Evolutionary conservation across 2,888 invertebrate species (phyloP).

Genomic region (Cheilosia vulpina): DNA sequence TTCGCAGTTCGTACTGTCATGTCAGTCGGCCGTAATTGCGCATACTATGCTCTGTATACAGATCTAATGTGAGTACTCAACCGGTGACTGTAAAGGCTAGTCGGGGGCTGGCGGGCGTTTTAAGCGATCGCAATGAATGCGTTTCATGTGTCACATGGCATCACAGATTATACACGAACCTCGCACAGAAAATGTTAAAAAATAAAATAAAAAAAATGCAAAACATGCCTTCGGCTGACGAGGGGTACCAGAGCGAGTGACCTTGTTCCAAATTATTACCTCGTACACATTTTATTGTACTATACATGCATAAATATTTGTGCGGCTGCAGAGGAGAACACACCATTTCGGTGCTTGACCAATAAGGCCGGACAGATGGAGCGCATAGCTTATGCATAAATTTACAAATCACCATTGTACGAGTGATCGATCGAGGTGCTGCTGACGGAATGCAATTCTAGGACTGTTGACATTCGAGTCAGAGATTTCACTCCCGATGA

Average conservation of each 20-base stretch:
- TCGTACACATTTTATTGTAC: constrained; percentile 63
- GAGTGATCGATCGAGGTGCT: constrained; percentile 52
- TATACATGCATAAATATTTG: constrained; percentile 55
- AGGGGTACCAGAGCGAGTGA: constrained; percentile 63
- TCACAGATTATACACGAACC: constrained; percentile 38
- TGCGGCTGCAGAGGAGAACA: not conserved
- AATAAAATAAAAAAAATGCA: constrained; percentile 2
- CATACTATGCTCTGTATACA: constrained; percentile 60
- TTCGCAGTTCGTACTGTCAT: constrained; percentile 46
- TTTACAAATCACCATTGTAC: constrained; percentile 44
- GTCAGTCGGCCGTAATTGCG: constrained; percentile 66
- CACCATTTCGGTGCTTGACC: constrained; percentile 33
- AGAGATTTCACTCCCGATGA: constrained; percentile 12
- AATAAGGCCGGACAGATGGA: constrained; percentile 64
- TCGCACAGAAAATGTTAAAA: constrained; percentile 13
- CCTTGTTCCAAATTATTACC: constrained; percentile 74
- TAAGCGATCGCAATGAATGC: constrained; percentile 43
- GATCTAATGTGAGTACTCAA: constrained; percentile 47
- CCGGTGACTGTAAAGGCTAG: not conserved
- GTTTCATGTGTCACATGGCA: constrained; percentile 63
- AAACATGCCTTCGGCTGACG: constrained; percentile 13
- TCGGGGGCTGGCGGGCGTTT: not conserved
- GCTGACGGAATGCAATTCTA: constrained; percentile 42
- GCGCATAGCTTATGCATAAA: constrained; percentile 48
- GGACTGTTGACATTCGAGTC: constrained; percentile 23